These are phyloP conservation scores for Spongia lamella DNA, from an alignment of 37 sponge, comb jelly and placozoan species.

Conservation along the genomic window DNA sequence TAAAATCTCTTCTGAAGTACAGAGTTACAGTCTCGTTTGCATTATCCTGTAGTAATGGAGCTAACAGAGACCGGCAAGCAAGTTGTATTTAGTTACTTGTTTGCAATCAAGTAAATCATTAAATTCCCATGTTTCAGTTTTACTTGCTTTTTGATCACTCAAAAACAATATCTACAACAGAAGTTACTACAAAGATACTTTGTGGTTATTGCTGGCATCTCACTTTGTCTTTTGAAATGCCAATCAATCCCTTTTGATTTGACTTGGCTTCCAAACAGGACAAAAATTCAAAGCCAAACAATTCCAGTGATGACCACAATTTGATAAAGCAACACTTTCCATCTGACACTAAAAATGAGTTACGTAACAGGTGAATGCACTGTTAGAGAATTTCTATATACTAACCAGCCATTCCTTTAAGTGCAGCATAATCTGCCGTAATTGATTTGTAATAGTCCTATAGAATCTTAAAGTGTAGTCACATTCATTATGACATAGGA, in stretches of 20 bases:
- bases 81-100: constrained; percentile 1
- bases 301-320: constrained; percentile 75
- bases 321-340: constrained; percentile 80
- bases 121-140: constrained; percentile 21
- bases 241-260: constrained; percentile 80
- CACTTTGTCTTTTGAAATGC: constrained; percentile 77
- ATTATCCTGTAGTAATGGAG: constrained; percentile 19
- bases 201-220: not conserved
- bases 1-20: constrained; percentile 32
- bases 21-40: constrained; percentile 36
- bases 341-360: constrained; percentile 8
- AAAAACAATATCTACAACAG: not conserved
- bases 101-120: constrained; percentile 5
- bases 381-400: not conserved
- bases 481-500: not conserved
- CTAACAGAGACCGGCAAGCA: not conserved
- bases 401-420: constrained; percentile 53
- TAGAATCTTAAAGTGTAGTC: not conserved
- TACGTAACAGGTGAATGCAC: not conserved
- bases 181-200: not conserved
- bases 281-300: constrained; percentile 85
- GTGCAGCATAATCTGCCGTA: constrained; percentile 27
- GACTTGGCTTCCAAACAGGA: constrained; percentile 68
- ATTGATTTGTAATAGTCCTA: constrained; percentile 55
- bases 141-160: not conserved